Percentiles rank a stretch among this genome's conserved stretches.
These are phyloP conservation scores for Acrocephalus arundinaceus DNA, from an alignment of 2,113 vertebrate species.

Conservation along the genomic window DNA sequence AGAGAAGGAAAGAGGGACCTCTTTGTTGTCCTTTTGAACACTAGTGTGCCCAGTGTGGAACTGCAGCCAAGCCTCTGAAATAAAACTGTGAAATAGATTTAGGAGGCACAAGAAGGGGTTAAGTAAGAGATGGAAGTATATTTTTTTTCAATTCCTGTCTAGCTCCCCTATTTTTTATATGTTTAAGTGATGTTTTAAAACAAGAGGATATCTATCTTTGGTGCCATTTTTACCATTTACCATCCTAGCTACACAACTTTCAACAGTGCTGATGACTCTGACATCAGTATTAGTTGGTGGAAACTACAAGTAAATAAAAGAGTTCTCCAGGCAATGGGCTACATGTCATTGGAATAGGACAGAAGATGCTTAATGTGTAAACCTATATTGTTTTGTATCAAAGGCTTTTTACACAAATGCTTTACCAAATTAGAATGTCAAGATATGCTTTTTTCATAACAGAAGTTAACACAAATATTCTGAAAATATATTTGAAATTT, in stretches of 20 bases:
- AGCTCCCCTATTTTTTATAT: background rate
- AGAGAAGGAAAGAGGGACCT: background rate
- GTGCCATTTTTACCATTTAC: background rate
- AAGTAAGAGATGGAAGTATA: background rate
- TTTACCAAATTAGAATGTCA: background rate
- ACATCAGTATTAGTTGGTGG: background rate
- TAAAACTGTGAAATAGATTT: background rate
- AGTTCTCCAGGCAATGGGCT: background rate
- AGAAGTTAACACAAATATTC: background rate
- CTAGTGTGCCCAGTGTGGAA: background rate
- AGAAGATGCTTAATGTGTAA: background rate
- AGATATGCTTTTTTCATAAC: background rate
- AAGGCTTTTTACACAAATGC: background rate
- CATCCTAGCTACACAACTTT: background rate
- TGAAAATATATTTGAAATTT: background rate
- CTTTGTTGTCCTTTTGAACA: background rate
- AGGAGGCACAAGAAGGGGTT: background rate
- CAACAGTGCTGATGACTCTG: background rate
- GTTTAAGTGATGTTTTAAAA: background rate
- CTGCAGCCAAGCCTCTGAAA: background rate
- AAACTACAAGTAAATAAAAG: background rate
- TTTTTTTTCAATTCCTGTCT: no score
- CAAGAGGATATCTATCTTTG: background rate
- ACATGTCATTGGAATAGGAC: rapidly evolving
- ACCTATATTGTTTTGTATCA: background rate